Conservation (phyloP, 2,113 vertebrate species). For the Anolis carolinensis region DNA sequence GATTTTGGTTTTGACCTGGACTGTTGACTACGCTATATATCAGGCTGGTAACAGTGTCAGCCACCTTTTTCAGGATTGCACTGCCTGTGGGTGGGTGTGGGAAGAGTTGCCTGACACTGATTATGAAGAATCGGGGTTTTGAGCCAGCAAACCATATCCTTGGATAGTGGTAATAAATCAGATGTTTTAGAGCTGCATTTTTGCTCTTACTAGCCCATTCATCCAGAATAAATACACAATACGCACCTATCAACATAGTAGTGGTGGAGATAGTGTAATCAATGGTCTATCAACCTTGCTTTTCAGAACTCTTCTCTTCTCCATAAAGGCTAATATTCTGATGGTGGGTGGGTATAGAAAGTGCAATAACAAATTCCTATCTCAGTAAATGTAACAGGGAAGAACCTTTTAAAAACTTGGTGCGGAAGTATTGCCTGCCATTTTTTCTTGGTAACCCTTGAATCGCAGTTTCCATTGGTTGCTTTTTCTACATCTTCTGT, state of each 20-base stretch:
- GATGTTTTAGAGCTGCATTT: not conserved
- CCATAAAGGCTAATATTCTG: not conserved
- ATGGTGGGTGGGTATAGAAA: not conserved
- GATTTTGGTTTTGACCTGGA: too few species aligned
- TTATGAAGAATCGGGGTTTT: not conserved
- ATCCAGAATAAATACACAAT: not conserved
- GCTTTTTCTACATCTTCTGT: not conserved
- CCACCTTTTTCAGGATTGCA: too few species aligned
- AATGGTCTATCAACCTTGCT: not conserved
- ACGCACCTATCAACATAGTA: not conserved
- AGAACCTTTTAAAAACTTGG: not conserved
- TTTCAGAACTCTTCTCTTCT: not conserved
- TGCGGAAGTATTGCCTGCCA: not conserved
- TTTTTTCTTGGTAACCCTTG: not conserved
- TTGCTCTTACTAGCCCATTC: not conserved
- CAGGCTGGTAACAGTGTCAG: too few species aligned
- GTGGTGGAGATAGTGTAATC: not conserved
- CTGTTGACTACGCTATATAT: too few species aligned
- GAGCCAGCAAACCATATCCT: not conserved
- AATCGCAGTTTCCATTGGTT: not conserved
- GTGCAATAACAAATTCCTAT: not conserved
- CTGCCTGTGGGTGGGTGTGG: too few species aligned
- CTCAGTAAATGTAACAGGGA: not conserved
- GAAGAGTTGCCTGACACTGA: too few species aligned
- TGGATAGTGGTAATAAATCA: too few species aligned